Evolutionary conservation across 2,113 vertebrate genomes (phyloP).

Genomic region (Gobiocypris rarus): DNA sequence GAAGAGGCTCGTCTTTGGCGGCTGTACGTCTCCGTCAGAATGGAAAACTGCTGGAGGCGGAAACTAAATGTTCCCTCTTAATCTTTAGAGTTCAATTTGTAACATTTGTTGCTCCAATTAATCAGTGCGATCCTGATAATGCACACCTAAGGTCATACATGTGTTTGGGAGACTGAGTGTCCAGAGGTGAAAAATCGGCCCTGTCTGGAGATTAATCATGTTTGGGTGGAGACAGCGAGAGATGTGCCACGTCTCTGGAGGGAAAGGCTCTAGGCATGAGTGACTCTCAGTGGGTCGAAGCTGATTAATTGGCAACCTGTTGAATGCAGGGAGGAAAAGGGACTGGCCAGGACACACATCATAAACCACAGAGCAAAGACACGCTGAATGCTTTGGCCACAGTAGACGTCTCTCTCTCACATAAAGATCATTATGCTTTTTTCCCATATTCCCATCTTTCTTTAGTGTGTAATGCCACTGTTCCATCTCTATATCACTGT

Average conservation of each 20-base stretch:
- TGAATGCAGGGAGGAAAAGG: constrained; percentile 39
- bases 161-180: constrained; percentile 40
- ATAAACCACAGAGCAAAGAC: not conserved
- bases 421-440: no score
- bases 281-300: constrained; percentile 42
- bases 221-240: constrained; percentile 31
- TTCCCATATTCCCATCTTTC: no score
- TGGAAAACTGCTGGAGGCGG: not conserved
- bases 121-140: constrained; percentile 40
- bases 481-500: no score
- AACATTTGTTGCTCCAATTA: constrained; percentile 48
- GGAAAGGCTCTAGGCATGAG: constrained; percentile 3
- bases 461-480: no score
- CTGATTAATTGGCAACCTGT: constrained; percentile 56
- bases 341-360: constrained; percentile 6
- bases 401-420: not conserved
- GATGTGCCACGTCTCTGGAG: constrained; percentile 24
- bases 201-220: constrained; percentile 48
- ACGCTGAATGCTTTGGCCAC: not conserved
- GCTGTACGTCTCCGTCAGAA: constrained; percentile 13
- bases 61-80: constrained; percentile 16
- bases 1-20: not conserved
- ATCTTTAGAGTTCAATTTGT: constrained; percentile 24
- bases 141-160: constrained; percentile 16
- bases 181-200: constrained; percentile 25